Base-by-base conservation (phyloP, 2,797 vertebrate genomes). In the Thaleichthys pacificus region DNA sequence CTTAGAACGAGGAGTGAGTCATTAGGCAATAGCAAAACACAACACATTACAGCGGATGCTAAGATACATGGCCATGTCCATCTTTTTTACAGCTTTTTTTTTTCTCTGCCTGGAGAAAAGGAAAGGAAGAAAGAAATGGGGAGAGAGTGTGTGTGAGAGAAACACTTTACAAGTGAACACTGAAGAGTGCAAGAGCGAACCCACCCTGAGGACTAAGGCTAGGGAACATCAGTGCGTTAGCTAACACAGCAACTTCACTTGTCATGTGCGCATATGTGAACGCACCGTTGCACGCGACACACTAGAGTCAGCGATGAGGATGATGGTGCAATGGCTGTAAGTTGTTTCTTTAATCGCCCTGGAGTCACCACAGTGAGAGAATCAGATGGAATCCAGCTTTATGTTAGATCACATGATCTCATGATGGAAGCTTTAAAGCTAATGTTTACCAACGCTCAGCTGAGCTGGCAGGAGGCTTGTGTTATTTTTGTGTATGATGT, bases 161-260 rank as follows among this genome's bases (percentile, higher is more conserved):
- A 92, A 92, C 91, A 89, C 92, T 92, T 95, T 92, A 94, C 85
- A 86, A 95, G 93, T 93, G 92, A 94, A 92, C 82, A 84, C 91
- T 90, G 84, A 85, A 28, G 30, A 22, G 14, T 21, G 54, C 26
- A 26, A 60, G 54, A 86, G 83, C 84, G 82, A 85, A 85, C 92
- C 91, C 85, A 89, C 91, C 93, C 93, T 87, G 80, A 64, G 87
- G 94, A 86, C 89, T 92, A 94, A 90, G 91, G 82, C 91, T 88
- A 81, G 81, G 76, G 91, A 91, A 91, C 88, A 90, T 90, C 89
- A 86, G 88, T 89, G 82, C 89, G 86, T 90, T 92, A 56, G 51
- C 51, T 56, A 17, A 93, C 90, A 88, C 89, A 92, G 92, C 87
- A 89, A 91, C 92, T 87, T 85, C 88, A 92, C 92, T 91, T 91